These are phyloP conservation scores for Enteromius argenteus DNA, from an alignment of 2,797 vertebrate species.

Conservation along the genomic window DNA sequence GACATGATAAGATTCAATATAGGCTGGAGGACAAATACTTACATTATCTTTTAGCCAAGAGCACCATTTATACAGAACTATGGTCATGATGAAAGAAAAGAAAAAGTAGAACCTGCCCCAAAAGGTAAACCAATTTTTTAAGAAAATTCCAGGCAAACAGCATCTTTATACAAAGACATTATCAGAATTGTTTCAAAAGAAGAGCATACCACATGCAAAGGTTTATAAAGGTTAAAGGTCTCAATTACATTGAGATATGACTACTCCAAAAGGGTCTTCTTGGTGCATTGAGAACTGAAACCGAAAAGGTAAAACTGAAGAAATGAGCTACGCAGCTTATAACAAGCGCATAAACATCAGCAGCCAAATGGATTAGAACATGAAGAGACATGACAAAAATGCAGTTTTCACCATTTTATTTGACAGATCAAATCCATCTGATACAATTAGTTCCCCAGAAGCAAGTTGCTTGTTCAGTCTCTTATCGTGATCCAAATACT, in stretches of 20 bases:
- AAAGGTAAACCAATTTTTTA: background rate
- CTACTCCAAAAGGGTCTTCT: background rate
- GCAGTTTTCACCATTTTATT: constrained; percentile 25
- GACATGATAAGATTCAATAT: background rate
- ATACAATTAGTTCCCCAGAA: constrained; percentile 17
- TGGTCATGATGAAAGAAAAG: background rate
- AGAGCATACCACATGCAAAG: background rate
- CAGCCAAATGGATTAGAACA: background rate
- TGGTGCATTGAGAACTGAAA: background rate
- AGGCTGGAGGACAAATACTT: too few relatives aligned
- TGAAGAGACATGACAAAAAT: background rate
- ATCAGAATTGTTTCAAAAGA: background rate
- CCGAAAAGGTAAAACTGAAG: background rate
- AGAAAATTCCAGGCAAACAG: background rate
- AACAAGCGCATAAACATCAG: background rate
- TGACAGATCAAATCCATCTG: constrained; percentile 40
- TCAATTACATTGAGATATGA: background rate
- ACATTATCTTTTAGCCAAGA: background rate
- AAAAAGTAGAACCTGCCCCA: background rate
- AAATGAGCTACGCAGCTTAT: background rate
- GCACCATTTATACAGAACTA: background rate
- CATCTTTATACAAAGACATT: background rate
- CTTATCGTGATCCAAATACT: constrained; percentile 24
- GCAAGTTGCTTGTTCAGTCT: constrained; percentile 15
- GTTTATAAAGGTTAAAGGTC: background rate